phyloP scores from a whole-genome alignment of 2,113 vertebrate species.

The Trematocara marginatum region DNA sequence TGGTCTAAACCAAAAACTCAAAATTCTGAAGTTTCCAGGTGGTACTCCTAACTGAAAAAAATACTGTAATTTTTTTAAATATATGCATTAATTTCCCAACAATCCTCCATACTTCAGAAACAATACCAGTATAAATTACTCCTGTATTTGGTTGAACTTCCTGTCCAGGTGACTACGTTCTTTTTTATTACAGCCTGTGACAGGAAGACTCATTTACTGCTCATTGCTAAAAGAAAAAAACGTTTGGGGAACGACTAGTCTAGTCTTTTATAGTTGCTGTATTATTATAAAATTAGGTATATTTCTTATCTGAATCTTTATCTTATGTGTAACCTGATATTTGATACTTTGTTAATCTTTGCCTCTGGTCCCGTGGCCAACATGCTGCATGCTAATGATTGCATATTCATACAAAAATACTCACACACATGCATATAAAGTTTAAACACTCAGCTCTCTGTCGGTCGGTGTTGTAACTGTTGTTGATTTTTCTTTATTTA shows the following conservation, averaged over 20 bases:
- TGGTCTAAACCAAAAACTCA: not conserved
- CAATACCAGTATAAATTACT: not conserved
- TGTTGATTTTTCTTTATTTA: not conserved
- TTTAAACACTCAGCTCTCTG: not conserved
- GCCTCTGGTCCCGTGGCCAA: not conserved
- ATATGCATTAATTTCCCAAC: not conserved
- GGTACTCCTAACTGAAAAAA: not conserved
- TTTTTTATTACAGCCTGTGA: not conserved
- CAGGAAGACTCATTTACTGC: not conserved
- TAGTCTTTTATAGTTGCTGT: not conserved
- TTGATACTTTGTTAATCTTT: not conserved
- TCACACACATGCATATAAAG: not conserved
- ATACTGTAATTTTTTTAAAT: not conserved
- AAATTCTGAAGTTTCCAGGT: not conserved
- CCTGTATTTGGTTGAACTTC: not conserved
- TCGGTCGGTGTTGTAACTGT: not conserved
- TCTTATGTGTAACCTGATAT: not conserved
- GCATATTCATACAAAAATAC: not conserved
- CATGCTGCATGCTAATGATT: not conserved
- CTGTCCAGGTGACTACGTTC: not conserved
- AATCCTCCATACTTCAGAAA: not conserved
- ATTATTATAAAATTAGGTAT: not conserved
- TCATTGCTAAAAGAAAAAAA: not conserved
- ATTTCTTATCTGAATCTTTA: not conserved
- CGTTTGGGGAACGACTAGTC: rapidly evolving